These are phyloP conservation scores for Stratiomys singularior DNA, from an alignment of 2,888 invertebrate species.

Conservation along the genomic window DNA sequence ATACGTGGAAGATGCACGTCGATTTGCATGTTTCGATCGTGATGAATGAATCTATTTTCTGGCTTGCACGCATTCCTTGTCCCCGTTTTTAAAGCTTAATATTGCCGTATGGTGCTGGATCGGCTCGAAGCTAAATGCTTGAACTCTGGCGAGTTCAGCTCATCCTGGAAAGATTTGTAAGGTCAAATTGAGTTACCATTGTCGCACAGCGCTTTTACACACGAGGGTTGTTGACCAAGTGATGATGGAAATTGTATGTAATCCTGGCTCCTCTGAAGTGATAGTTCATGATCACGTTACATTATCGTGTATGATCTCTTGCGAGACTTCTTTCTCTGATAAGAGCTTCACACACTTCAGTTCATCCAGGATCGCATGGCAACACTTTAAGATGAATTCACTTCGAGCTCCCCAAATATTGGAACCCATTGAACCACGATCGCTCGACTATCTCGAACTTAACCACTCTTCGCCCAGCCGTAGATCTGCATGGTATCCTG, in stretches of 20 bases:
- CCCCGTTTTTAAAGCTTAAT: constrained; percentile 43
- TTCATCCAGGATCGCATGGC: not conserved
- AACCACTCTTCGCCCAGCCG: not conserved
- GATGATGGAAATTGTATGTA: too few relatives aligned
- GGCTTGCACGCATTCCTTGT: constrained; percentile 51
- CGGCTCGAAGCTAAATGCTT: constrained; percentile 11
- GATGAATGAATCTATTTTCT: constrained; percentile 52
- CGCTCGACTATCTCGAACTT: not conserved
- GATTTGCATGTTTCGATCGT: constrained; percentile 52
- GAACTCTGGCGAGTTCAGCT: not conserved
- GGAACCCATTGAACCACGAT: not conserved
- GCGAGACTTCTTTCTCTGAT: too few relatives aligned
- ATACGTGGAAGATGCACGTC: constrained; percentile 49
- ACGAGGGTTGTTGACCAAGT: too few relatives aligned
- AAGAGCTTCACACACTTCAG: too few relatives aligned
- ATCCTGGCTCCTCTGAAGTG: too few relatives aligned
- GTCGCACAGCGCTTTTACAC: not conserved
- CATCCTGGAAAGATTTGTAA: constrained; percentile 13
- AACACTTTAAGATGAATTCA: not conserved
- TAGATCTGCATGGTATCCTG: constrained; percentile 4
- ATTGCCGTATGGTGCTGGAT: constrained; percentile 25
- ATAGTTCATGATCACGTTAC: too few relatives aligned
- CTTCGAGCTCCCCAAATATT: constrained; percentile 38
- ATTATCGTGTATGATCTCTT: too few relatives aligned
- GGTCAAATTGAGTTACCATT: not conserved